Evolutionary conservation across 37 sponge, comb jelly and placozoan genomes (phyloP), one percentile per base, ranked within the genome.

Genomic region (Halichondria panicea): DNA sequence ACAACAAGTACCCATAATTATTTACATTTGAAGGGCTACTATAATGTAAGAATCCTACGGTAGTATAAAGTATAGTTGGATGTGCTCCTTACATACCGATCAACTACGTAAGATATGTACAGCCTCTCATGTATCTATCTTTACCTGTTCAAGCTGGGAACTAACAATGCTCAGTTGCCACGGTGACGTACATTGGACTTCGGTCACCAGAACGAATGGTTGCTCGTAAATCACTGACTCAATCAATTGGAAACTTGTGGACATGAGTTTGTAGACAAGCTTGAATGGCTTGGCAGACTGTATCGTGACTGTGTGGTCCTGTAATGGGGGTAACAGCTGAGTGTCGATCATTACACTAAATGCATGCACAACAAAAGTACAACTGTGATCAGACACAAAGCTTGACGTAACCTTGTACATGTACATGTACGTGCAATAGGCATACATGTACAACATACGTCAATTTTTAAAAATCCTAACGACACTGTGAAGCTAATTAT

Each of bases 271-370:
- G 80, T 74, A 76, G 21, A 36, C 53, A 55, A 87, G 50, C 1
- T 76, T 38, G 27, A 87, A 81, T 6, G 88, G 88, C 50, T 76
- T 81, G 15, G 66, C 72, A 27, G 68, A 77, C 39, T 79, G 48
- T 18, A 86, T 0, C 30, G 35, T 43, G 32, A 43, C 58, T 21
- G 46, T 39, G 8, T 72, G 57, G 27, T 58, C 55, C 87, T 79
- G 66, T 72, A 43, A 60, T 35, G 13, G 59, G 4, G 46, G 19
- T 33, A 30, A 22, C 34, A n/a, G n/a, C n/a, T n/a, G n/a, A n/a
- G n/a, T n/a, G n/a, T n/a, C n/a, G n/a, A n/a, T n/a, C n/a, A n/a
- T n/a, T n/a, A n/a, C n/a, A n/a, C n/a, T n/a, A n/a, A n/a, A n/a
- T n/a, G n/a, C n/a, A n/a, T n/a, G n/a, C n/a, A n/a, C n/a, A n/a